Evolutionary conservation across 2,113 vertebrate species (phyloP).

Genomic region (human (Homo sapiens)): DNA sequence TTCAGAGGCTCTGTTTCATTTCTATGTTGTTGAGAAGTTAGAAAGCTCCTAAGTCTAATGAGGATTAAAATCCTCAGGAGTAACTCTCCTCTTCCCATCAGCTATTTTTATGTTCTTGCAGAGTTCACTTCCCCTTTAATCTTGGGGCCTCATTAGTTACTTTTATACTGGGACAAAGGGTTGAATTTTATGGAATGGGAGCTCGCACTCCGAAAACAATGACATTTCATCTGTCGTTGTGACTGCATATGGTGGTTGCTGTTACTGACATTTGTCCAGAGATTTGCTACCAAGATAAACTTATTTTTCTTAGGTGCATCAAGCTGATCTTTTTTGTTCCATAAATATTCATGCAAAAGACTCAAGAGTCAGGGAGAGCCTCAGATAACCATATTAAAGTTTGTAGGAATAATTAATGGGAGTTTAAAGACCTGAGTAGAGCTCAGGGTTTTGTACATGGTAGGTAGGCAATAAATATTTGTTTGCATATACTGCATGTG

Average conservation of each 20-base stretch:
- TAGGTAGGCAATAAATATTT: neutral
- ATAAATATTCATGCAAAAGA: slow-evolving; percentile 25
- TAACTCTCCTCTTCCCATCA: slow-evolving; percentile 59
- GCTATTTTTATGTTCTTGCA: neutral
- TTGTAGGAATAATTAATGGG: neutral
- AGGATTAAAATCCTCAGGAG: slow-evolving; percentile 73
- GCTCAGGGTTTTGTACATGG: neutral
- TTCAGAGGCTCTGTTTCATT: slow-evolving; percentile 64
- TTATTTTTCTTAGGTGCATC: slow-evolving; percentile 34
- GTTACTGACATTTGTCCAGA: neutral
- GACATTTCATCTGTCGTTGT: slow-evolving; percentile 30
- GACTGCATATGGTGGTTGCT: neutral
- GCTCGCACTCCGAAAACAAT: neutral
- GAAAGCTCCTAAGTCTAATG: slow-evolving; percentile 67
- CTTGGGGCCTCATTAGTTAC: slow-evolving; percentile 60
- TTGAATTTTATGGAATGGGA: neutral
- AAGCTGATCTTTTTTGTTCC: neutral
- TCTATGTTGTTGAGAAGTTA: slow-evolving; percentile 38
- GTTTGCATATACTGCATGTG: neutral
- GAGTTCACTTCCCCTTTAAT: slow-evolving; percentile 66
- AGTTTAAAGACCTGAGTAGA: neutral
- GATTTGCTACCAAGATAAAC: neutral
- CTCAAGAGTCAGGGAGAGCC: neutral
- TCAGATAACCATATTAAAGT: neutral
- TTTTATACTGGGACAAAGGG: slow-evolving; percentile 54